A percentile compares a stretch with the other conserved stretches of the same genome.
Conservation (phyloP, 1,140 invertebrate species). For the Magallana angulata region DNA sequence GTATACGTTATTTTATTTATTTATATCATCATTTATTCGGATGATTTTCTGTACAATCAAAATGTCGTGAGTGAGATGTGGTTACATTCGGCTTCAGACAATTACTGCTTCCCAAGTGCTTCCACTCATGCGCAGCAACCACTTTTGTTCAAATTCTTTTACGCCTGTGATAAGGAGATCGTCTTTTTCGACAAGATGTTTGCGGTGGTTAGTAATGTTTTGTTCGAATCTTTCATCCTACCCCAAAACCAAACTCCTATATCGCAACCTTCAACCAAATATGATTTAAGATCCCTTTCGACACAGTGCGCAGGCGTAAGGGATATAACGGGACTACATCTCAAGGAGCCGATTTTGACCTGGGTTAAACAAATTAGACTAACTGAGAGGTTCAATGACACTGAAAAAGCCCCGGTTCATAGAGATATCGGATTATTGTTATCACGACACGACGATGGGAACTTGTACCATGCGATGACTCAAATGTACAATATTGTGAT, state of each 20-base stretch:
- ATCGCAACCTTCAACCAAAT: no score
- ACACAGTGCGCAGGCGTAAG: neutral
- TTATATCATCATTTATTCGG: no score
- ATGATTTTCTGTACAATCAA: no score
- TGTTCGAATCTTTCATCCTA: neutral
- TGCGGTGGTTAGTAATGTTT: neutral
- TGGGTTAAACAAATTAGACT: neutral
- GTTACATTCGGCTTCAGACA: no score
- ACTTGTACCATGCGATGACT: constrained; percentile 78
- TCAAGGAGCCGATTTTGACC: neutral
- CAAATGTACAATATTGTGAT: constrained; percentile 77
- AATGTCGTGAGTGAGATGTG: no score
- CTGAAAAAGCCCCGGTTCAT: neutral
- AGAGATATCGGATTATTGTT: constrained; percentile 63
- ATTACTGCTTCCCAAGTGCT: no score
- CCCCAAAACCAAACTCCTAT: no score
- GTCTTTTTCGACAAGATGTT: neutral
- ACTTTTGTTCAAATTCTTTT: no score
- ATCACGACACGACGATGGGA: constrained; percentile 75
- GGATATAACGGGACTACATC: neutral
- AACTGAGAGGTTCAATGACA: neutral
- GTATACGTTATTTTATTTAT: no score
- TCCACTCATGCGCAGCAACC: no score
- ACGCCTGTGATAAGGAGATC: no score
- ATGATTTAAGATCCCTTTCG: neutral